A percentile compares a stretch with the other conserved stretches of the same genome.
phyloP scores from a whole-genome alignment of 2,797 vertebrate species.

The Sebastes hubbsi region DNA sequence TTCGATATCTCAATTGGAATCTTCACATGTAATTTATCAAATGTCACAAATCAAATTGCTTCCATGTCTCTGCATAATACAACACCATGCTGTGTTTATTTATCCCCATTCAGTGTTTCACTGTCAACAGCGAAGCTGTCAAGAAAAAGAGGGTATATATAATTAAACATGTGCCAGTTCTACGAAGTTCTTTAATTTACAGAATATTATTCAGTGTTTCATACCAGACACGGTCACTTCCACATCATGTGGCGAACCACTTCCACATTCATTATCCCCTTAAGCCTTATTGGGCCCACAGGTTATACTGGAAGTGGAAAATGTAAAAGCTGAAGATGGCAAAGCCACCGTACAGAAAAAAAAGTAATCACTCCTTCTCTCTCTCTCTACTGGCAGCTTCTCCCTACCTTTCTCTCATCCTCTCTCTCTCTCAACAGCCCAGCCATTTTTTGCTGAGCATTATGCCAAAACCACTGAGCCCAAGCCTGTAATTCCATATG shows the following conservation, averaged over 20 bases:
- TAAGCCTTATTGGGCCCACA: background rate
- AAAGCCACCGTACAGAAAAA: constrained; percentile 4
- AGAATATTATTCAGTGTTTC: background rate
- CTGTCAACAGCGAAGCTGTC: background rate
- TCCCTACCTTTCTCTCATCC: constrained; percentile 3
- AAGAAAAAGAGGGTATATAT: background rate
- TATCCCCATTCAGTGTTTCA: background rate
- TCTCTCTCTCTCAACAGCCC: constrained; percentile 11
- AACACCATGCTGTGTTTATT: background rate
- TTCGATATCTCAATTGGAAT: background rate
- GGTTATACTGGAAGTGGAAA: constrained; percentile 19
- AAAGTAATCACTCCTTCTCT: constrained; percentile 3
- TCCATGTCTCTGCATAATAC: background rate
- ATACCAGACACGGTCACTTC: background rate
- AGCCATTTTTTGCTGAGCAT: constrained; percentile 32
- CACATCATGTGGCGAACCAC: background rate
- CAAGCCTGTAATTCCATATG: constrained; percentile 66
- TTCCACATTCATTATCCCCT: constrained; percentile 6
- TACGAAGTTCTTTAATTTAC: background rate
- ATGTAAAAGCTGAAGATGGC: constrained; percentile 4
- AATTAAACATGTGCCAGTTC: background rate
- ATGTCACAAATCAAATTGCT: background rate
- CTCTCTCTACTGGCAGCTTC: background rate
- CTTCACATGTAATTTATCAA: background rate
- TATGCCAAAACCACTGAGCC: constrained; percentile 55